Evolutionary conservation across 2,113 vertebrate species (phyloP), one percentile per base, ranked within the genome.

Genomic region (Onychorhynchus coronatus): DNA sequence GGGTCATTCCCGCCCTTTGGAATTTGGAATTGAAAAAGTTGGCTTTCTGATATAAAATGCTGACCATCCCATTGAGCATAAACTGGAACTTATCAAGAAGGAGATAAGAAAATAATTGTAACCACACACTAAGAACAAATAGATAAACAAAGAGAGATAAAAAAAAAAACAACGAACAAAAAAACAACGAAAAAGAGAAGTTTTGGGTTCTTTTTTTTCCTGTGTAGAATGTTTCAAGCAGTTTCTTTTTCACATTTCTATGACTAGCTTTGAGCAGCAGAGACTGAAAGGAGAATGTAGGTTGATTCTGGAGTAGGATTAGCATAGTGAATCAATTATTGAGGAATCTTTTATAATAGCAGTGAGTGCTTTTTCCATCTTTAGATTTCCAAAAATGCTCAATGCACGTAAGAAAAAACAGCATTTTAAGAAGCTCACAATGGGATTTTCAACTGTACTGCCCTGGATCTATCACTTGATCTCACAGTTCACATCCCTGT

Each of bases 251-350:
- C 31, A n/a, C 11, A 37, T 87, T 84, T 78, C 50, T 75, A 15
- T 72, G 61, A 28, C 16, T 67, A 30, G 47, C 59, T 91, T 74
- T 59, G 52, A 89, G n/a, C 56, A 88, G 52, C 55, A 90, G 68
- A 71, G 44, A 35, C 50, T 62, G 33, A 66, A 78, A 92, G 73
- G 87, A 94, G 46, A 91, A 88, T 44, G 42, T 80, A 71, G 59
- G 88, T 44, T 96, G 88, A 80, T 80, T 93, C 55, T 76, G 79
- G 46, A 73, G 58, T 73, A 31, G 39, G 14, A 55, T 88, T 85
- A 91, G 8, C 72, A 56, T 74, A 78, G 75, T 39, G 68, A 93
- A 94, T 94, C 75, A 86, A 85, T 95, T 93, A 91, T 86, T 93
- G 80, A 94, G 68, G 28, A 74, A 66, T 49, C 55, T 80, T 80